Evolutionary conservation across 2,797 vertebrate species (phyloP).

Genomic region (Helostoma temminkii): DNA sequence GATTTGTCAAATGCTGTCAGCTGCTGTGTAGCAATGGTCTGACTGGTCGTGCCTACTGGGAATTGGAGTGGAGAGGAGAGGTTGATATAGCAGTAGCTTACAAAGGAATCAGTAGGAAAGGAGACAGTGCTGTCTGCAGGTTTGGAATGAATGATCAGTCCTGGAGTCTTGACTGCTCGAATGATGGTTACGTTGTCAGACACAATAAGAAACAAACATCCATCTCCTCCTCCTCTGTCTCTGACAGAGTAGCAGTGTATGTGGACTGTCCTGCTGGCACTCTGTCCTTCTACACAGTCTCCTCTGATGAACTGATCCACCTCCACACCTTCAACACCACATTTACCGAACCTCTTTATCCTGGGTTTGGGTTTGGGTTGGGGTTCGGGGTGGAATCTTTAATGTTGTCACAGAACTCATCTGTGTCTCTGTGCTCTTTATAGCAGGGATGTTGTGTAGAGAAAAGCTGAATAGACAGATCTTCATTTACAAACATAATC

Average conservation of each 20-base stretch:
- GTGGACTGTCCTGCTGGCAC: too few species aligned
- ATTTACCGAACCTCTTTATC: too few species aligned
- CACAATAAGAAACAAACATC: not conserved
- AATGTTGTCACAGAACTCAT: too few species aligned
- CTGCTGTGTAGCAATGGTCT: conserved; percentile 17
- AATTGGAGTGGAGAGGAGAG: not conserved
- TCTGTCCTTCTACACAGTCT: too few species aligned
- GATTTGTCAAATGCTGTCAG: conserved; percentile 11
- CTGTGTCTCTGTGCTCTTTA: too few species aligned
- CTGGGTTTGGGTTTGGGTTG: too few species aligned
- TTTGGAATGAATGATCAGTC: conserved; percentile 22
- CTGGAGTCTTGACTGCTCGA: conserved; percentile 27
- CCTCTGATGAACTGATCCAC: too few species aligned
- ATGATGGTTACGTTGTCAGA: not conserved
- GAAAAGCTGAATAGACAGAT: too few species aligned
- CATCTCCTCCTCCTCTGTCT: not conserved
- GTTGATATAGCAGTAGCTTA: conserved; percentile 21
- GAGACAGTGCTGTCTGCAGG: not conserved
- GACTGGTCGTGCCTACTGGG: conserved; percentile 4
- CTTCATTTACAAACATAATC: too few species aligned
- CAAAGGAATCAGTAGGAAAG: conserved; percentile 1
- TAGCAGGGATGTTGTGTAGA: too few species aligned
- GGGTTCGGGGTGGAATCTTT: too few species aligned
- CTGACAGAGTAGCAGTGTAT: not conserved
- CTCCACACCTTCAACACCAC: too few species aligned